phyloP scores from a whole-genome alignment of 2,888 invertebrate species.

The Amaurobius ferox region DNA sequence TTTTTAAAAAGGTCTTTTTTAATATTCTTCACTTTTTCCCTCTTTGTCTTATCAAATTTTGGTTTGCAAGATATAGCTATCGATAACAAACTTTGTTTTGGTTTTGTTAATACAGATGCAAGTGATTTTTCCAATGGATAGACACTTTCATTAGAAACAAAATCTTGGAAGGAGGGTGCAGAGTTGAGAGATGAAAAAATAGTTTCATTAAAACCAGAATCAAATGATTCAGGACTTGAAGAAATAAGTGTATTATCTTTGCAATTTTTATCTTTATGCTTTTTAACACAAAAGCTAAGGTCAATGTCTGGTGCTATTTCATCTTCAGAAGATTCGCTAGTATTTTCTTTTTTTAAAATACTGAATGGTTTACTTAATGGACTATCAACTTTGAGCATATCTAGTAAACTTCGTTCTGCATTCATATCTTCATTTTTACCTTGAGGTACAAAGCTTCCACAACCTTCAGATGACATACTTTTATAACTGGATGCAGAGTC shows the following conservation, averaged over 20 bases:
- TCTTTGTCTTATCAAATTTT: background rate
- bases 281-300: background rate
- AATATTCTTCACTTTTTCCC: slow-evolving; percentile 11
- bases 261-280: too few relatives aligned
- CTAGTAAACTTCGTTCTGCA: too few relatives aligned
- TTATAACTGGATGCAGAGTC: too few relatives aligned
- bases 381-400: too few relatives aligned
- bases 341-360: too few relatives aligned
- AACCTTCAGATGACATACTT: too few relatives aligned
- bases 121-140: too few relatives aligned
- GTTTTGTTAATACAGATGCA: background rate
- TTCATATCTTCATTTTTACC: too few relatives aligned
- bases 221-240: background rate
- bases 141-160: too few relatives aligned
- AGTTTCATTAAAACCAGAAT: background rate
- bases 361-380: too few relatives aligned
- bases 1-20: slow-evolving; percentile 9
- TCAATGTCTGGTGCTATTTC: background rate
- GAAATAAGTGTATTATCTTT: background rate
- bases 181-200: background rate
- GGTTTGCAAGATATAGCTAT: slow-evolving; percentile 36
- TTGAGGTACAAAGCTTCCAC: too few relatives aligned
- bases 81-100: slow-evolving; percentile 28
- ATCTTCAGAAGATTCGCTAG: too few relatives aligned
- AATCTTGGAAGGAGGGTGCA: background rate